Conservation (phyloP, 2,113 vertebrate species). For the Gymnorhina tibicen region DNA sequence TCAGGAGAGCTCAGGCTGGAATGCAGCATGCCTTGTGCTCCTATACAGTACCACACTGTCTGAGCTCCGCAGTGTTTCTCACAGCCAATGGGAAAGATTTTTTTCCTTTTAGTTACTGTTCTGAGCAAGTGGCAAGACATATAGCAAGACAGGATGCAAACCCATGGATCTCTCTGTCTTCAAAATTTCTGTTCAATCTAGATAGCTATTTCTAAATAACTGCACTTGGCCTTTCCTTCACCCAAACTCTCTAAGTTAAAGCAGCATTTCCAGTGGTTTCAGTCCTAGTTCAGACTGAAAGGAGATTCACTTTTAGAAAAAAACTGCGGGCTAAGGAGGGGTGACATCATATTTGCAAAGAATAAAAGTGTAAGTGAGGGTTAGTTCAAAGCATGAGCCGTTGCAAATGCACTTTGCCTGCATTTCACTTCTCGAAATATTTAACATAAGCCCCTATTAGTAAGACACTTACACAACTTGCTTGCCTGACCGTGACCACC, state of each 20-base stretch:
- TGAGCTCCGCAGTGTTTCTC: slow-evolving; percentile 8
- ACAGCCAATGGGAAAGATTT: not conserved
- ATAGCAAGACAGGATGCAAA: not conserved
- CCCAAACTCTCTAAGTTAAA: not conserved
- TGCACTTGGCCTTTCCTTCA: not conserved
- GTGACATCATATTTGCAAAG: not conserved
- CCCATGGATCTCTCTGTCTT: not conserved
- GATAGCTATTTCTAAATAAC: not conserved
- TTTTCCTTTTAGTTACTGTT: not conserved
- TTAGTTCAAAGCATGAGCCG: not conserved
- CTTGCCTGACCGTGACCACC: not conserved
- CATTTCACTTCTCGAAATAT: not conserved
- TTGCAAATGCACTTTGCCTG: not conserved
- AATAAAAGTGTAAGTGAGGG: not conserved
- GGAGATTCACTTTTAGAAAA: not conserved
- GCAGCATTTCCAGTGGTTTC: not conserved
- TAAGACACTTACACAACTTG: not conserved
- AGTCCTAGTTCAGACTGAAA: not conserved
- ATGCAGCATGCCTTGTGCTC: not conserved
- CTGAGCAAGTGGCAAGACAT: not conserved
- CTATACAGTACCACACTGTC: slow-evolving; percentile 36
- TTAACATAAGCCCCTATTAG: not conserved
- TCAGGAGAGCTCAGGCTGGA: slow-evolving; percentile 12
- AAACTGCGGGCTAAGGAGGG: not conserved
- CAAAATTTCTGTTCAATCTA: not conserved